Conservation (phyloP, 2,888 invertebrate genomes). For the Agriopis aurantiaria region DNA sequence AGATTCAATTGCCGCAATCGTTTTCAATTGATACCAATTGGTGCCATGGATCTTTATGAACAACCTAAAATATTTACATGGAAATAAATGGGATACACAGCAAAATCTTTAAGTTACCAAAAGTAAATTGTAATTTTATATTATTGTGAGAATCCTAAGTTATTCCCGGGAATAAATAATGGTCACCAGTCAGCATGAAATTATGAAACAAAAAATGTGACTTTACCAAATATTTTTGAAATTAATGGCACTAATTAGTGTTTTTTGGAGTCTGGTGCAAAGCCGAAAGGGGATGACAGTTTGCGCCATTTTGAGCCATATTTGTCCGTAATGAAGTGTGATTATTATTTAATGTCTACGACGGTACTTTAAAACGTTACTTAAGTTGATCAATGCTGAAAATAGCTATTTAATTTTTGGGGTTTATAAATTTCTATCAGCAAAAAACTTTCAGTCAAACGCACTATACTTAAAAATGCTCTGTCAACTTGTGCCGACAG, state of each 20-base stretch:
- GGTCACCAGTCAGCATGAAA: background rate
- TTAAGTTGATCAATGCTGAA: no score
- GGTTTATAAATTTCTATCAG: no score
- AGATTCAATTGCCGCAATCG: slow-evolving; percentile 41
- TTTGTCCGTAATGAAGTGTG: no score
- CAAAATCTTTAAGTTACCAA: background rate
- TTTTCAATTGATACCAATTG: slow-evolving; percentile 48
- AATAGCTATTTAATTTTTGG: no score
- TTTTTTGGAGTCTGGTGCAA: background rate
- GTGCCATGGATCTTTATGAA: slow-evolving; percentile 12
- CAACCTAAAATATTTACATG: background rate
- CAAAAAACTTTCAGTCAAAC: no score
- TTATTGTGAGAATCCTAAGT: background rate
- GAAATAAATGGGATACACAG: background rate
- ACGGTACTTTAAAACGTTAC: no score
- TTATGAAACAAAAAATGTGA: background rate
- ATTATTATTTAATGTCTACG: no score
- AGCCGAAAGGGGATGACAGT: no score
- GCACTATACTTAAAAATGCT: no score
- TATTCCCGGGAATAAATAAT: background rate
- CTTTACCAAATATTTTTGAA: background rate
- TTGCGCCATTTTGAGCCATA: no score
- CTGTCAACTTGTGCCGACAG: no score
- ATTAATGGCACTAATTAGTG: slow-evolving; percentile 6
- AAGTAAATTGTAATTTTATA: background rate